Evolutionary conservation across 1,140 invertebrate species (phyloP).

Genomic region (Bombus fervidus): DNA sequence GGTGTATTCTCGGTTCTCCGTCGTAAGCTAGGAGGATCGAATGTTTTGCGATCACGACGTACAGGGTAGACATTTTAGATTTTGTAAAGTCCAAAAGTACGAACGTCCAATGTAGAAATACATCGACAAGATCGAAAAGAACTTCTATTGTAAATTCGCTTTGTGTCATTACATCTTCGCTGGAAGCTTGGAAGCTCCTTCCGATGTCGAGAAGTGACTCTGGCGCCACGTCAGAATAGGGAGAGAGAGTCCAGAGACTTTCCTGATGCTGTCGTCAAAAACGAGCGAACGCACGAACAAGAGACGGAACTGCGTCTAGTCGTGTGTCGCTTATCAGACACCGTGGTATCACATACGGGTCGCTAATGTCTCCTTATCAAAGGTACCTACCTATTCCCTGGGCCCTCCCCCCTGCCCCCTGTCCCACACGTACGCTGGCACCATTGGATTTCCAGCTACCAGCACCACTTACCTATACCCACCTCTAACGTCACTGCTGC

Average conservation of each 20-base stretch:
- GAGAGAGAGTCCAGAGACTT: conserved; percentile 27
- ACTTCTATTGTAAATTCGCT: too few species aligned
- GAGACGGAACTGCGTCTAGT: conserved; percentile 60
- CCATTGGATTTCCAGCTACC: conserved; percentile 77
- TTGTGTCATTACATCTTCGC: neutral
- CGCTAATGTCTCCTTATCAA: conserved; percentile 82
- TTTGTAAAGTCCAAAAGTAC: too few species aligned
- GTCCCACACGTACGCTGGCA: conserved; percentile 68
- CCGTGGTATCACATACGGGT: conserved; percentile 81
- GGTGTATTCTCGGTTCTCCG: too few species aligned
- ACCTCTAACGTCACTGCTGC: conserved; percentile 61
- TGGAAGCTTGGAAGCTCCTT: neutral
- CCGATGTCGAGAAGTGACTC: neutral
- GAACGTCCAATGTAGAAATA: too few species aligned
- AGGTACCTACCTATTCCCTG: conserved; percentile 74
- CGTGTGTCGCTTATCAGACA: conserved; percentile 73
- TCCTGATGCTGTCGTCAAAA: conserved; percentile 59
- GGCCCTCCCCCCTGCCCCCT: conserved; percentile 60
- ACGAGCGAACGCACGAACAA: conserved; percentile 64
- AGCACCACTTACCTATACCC: conserved; percentile 69
- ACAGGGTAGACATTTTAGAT: too few species aligned
- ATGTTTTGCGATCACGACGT: too few species aligned
- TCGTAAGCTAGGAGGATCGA: too few species aligned
- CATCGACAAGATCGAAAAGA: neutral
- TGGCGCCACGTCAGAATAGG: neutral